phyloP scores from a whole-genome alignment of 1,140 invertebrate genomes.

The Bombus terrestris region DNA sequence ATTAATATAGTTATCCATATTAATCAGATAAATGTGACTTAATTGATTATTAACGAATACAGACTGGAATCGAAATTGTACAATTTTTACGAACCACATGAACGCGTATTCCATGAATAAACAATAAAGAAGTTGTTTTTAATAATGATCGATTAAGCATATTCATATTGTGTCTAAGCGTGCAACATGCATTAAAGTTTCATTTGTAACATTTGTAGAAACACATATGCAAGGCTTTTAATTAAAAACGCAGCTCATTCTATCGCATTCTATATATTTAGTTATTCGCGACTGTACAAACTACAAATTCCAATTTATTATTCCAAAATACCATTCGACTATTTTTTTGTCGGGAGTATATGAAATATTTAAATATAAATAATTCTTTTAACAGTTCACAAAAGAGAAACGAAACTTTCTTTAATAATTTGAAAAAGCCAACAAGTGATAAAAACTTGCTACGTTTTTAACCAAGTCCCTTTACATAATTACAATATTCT shows the following conservation, averaged over 20 bases:
- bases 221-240: constrained; percentile 30
- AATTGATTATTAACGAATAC: neutral
- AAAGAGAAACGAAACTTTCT: neutral
- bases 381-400: no score
- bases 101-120: constrained; percentile 22
- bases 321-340: no score
- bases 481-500: constrained; percentile 4
- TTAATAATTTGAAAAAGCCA: neutral
- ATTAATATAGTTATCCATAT: neutral
- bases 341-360: neutral
- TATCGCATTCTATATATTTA: neutral
- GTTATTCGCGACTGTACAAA: neutral
- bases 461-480: constrained; percentile 13
- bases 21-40: neutral
- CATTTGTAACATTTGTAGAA: constrained; percentile 24
- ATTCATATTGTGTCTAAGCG: constrained; percentile 28
- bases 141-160: constrained; percentile 33
- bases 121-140: constrained; percentile 36
- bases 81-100: constrained; percentile 14
- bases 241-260: constrained; percentile 35
- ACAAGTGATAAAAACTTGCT: neutral
- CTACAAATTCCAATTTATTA: neutral
- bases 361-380: neutral
- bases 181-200: constrained; percentile 53
- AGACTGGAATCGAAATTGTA: constrained; percentile 22